Evolutionary conservation across 2,888 invertebrate species (phyloP), one percentile per base, ranked within the genome.

Genomic region (Congeria kusceri): DNA sequence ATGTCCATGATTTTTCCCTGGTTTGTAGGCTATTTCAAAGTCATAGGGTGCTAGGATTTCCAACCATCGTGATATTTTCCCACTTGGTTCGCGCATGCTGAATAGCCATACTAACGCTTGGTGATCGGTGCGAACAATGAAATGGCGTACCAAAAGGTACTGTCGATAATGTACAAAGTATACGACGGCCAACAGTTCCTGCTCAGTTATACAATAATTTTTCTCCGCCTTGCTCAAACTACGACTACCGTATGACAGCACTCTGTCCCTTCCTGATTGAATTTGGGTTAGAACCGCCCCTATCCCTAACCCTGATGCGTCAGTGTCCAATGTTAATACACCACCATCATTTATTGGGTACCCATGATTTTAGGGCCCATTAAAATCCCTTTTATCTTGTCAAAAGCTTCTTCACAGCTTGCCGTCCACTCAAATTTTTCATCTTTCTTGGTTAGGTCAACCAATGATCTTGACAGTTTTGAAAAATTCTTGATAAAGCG

Each of bases 151-250:
- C 9, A 66, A 27, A 9, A 73, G 23, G n/a, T 73, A 73, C 58
- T 73, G 72, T 39, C 72, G 66, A 32, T 73, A 66, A 20, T 66
- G 39, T 13, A 59, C 29, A 59, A 73, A 73, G 39, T 49, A 66
- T 25, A 28, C 27, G 1, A 73, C 47, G 20, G 72, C 72, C 18
- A 73, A 49, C 4, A 73, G 65, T 39, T 73, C 72, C 28, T 65
- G 39, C 47, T 66, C 65, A 7, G 39, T 61, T 13, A 53, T 53
- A 53, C 53, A 53, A 25, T 53, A 53, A 53, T n/a, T 53, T 9
- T 25, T 20, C 18, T 53, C 53, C 13, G 53, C 53, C 25, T 5
- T 53, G 25, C n/a, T 53, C 1, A 25, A 5, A 9, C n/a, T 9
- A 20, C 53, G 53, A 18, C 53, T 53, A 53, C 23, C 53, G n/a